Percentiles rank a stretch among this genome's conserved stretches.
phyloP scores from a whole-genome alignment of 2,113 vertebrate genomes.

The Lophura nycthemera region DNA sequence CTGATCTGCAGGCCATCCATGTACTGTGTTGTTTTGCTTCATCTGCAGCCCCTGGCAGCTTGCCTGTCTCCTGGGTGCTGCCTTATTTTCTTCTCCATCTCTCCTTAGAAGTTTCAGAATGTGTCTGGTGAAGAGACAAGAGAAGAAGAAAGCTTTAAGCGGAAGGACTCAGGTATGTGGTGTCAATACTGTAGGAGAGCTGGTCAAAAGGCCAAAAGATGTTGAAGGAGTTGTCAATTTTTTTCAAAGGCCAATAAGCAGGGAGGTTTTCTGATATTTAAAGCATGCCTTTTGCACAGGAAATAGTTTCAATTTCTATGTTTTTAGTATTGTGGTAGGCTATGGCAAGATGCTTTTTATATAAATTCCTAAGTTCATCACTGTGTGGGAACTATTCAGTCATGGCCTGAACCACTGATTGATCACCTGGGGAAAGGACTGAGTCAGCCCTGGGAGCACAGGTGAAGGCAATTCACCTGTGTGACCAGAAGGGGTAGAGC shows the following conservation, averaged over 20 bases:
- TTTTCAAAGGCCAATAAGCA: background rate
- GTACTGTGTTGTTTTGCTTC: accelerated
- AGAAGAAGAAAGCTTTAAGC: slow-evolving; percentile 19
- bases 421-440: no score
- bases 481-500: no score
- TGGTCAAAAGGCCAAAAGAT: background rate
- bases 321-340: accelerated
- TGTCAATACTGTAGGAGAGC: accelerated
- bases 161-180: slow-evolving; percentile 56
- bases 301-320: background rate
- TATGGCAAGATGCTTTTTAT: background rate
- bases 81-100: background rate
- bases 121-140: accelerated
- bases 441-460: no score
- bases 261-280: background rate
- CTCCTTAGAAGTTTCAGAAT: background rate
- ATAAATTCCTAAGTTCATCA: accelerated
- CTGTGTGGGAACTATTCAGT: no score
- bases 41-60: background rate
- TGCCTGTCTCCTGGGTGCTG: no score
- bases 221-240: accelerated
- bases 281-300: background rate
- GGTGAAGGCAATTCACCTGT: no score
- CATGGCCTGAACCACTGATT: no score
- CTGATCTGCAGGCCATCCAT: accelerated